These are phyloP conservation scores for Danio choprae DNA, from an alignment of 2,797 vertebrate species.

Conservation along the genomic window DNA sequence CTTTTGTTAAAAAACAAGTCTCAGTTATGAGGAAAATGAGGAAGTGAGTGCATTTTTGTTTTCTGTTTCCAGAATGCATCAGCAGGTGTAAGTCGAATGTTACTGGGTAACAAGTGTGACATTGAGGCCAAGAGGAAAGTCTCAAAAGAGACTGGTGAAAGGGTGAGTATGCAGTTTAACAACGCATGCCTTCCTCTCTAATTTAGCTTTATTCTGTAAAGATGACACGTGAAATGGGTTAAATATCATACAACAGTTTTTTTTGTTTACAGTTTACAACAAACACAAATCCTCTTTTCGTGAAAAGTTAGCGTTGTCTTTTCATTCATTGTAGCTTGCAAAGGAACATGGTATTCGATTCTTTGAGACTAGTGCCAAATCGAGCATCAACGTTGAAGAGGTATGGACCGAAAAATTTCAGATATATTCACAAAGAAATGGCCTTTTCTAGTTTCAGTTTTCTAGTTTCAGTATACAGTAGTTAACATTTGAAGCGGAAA, in stretches of 20 bases:
- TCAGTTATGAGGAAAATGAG: not conserved
- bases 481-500: no score
- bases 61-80: slow-evolving; percentile 86
- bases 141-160: slow-evolving; percentile 85
- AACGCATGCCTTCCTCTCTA: not conserved
- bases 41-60: slow-evolving; percentile 23
- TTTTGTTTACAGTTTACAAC: no score
- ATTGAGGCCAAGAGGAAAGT: slow-evolving; percentile 90
- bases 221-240: no score
- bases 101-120: slow-evolving; percentile 96
- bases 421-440: not conserved
- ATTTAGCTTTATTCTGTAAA: no score
- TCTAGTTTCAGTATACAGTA: not conserved
- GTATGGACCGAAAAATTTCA: slow-evolving; percentile 71
- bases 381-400: slow-evolving; percentile 93
- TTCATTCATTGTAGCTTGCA: slow-evolving; percentile 79
- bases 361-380: slow-evolving; percentile 95
- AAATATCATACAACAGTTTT: not conserved
- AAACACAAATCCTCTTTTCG: not conserved
- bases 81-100: slow-evolving; percentile 87
- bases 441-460: not conserved
- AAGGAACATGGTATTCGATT: slow-evolving; percentile 91
- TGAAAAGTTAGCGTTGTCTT: slow-evolving; percentile 4
- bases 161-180: slow-evolving; percentile 75
- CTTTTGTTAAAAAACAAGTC: slow-evolving; percentile 8